A percentile compares a stretch with the other conserved stretches of the same genome.
These are phyloP conservation scores for Chelonia mydas DNA, from an alignment of 2,797 vertebrate species.

Conservation along the genomic window DNA sequence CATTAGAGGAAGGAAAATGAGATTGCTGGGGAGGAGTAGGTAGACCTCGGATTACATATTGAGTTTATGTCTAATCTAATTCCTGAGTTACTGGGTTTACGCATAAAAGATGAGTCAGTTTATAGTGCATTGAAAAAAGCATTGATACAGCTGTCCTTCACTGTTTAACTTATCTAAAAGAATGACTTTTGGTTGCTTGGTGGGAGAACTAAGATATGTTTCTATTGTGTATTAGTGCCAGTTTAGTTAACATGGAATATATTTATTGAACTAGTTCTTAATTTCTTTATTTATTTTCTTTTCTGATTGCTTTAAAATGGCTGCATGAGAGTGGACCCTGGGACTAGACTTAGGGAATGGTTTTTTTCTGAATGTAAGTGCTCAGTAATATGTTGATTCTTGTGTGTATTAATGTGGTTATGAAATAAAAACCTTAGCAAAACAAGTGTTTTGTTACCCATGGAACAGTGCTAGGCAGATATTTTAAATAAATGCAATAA, in stretches of 20 bases:
- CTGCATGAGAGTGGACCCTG: neutral
- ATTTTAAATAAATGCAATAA: neutral
- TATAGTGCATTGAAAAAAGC: neutral
- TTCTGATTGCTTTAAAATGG: neutral
- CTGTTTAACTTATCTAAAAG: neutral
- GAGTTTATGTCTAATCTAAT: neutral
- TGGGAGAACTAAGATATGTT: neutral
- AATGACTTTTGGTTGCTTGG: fast-evolving
- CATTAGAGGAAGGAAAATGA: constrained; percentile 37
- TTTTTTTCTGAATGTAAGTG: neutral
- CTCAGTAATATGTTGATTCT: neutral
- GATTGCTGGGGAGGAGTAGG: neutral
- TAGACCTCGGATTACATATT: neutral
- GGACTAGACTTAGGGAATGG: fast-evolving
- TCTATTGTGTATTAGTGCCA: neutral
- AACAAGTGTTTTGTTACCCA: neutral
- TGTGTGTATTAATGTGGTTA: neutral
- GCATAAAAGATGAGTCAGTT: constrained; percentile 2
- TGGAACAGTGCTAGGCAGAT: neutral
- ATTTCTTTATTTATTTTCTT: fast-evolving
- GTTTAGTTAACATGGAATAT: neutral
- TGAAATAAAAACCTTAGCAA: neutral
- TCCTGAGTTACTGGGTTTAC: neutral
- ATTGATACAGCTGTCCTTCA: neutral
- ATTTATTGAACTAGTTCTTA: neutral